Evolutionary conservation across 2,113 vertebrate genomes (phyloP).

Genomic region (Myotis davidii): DNA sequence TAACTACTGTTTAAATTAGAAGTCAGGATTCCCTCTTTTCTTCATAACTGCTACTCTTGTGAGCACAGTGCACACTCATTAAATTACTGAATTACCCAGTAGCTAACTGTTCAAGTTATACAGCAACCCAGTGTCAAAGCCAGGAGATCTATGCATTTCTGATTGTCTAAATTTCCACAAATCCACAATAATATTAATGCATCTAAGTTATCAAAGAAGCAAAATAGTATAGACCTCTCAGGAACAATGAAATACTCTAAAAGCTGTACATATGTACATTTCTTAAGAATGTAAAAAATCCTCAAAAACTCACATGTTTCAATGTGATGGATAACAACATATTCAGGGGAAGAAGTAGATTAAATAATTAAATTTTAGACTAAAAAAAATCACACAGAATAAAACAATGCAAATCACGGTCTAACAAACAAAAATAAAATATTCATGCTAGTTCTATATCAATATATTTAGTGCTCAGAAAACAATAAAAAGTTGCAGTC

Average conservation of each 20-base stretch:
- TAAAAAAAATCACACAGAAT: neutral
- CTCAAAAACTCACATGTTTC: neutral
- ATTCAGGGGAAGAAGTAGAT: neutral
- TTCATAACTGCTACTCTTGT: neutral
- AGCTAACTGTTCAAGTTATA: neutral
- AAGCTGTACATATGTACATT: neutral
- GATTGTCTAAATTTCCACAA: neutral
- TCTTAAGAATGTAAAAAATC: neutral
- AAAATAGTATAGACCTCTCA: neutral
- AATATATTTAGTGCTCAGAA: neutral
- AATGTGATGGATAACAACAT: neutral
- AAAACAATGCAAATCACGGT: neutral
- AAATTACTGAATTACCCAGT: neutral
- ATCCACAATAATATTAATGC: neutral
- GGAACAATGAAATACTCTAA: constrained; percentile 14
- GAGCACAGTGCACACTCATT: neutral
- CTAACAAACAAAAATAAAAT: constrained; percentile 11
- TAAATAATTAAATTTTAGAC: constrained; percentile 1
- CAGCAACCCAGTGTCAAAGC: neutral
- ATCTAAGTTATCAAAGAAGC: neutral
- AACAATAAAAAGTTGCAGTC: neutral
- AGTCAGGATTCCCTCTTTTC: neutral
- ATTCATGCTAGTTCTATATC: neutral
- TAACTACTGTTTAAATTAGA: neutral
- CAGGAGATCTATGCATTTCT: neutral